Conservation (phyloP, 2,888 invertebrate genomes). For the Parasteatoda lunata region DNA sequence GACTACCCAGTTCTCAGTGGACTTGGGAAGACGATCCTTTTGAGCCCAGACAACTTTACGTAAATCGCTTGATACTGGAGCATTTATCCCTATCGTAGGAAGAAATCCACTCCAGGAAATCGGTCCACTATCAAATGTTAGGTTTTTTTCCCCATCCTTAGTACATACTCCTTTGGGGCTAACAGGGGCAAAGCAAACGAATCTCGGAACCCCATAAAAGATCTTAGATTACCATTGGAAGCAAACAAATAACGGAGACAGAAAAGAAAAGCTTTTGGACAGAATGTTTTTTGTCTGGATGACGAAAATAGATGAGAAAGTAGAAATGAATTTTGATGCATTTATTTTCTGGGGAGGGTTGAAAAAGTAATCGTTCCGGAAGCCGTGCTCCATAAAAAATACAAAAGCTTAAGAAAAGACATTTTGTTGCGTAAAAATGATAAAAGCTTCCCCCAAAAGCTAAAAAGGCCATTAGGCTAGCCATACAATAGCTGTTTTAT, state of each 20-base stretch:
- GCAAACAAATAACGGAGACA: constrained; percentile 5
- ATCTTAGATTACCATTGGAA: constrained; percentile 24
- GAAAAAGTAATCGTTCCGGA: not conserved
- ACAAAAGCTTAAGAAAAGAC: not conserved
- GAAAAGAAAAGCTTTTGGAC: constrained; percentile 8
- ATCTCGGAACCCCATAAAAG: constrained; percentile 44
- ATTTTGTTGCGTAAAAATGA: not conserved
- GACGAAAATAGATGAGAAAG: constrained; percentile 4
- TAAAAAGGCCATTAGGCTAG: too few species aligned
- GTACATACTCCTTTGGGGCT: not conserved
- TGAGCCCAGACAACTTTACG: constrained; percentile 26
- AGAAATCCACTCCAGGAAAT: constrained; percentile 20
- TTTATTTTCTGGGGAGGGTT: not conserved
- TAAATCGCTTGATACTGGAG: constrained; percentile 44
- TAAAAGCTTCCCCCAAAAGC: not conserved
- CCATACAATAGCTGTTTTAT: too few species aligned
- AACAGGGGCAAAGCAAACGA: constrained; percentile 20
- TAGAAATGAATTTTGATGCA: constrained; percentile 34
- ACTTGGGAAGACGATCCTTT: not conserved
- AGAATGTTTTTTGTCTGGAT: not conserved
- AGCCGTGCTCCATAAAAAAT: not conserved
- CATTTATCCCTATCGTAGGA: constrained; percentile 35
- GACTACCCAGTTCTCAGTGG: not conserved
- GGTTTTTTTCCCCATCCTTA: not conserved
- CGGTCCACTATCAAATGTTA: constrained; percentile 31